A percentile compares a stretch with the other conserved stretches of the same genome.
phyloP scores from a whole-genome alignment of 2,888 invertebrate species.

The Anthoptus insignis region DNA sequence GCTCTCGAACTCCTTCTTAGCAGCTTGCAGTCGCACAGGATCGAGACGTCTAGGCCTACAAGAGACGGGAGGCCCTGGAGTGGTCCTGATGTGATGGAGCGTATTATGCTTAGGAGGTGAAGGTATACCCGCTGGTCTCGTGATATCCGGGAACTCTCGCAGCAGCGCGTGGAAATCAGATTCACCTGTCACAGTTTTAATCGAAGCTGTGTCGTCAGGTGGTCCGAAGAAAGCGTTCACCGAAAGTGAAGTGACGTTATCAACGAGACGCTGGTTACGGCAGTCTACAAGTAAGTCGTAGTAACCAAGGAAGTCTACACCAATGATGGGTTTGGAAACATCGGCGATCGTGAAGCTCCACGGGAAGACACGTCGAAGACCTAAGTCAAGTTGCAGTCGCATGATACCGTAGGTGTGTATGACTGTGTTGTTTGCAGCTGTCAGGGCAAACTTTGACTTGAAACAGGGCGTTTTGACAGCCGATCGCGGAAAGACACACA shows the following conservation, averaged over 20 bases:
- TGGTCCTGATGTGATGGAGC: slow-evolving; percentile 46
- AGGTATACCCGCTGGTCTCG: slow-evolving; percentile 39
- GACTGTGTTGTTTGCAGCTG: slow-evolving; percentile 56
- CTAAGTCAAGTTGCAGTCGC: slow-evolving; percentile 31
- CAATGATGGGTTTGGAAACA: slow-evolving; percentile 56
- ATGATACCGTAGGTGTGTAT: slow-evolving; percentile 50
- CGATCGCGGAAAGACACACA: slow-evolving; percentile 41
- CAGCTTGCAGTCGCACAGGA: slow-evolving; percentile 43
- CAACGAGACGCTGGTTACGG: no score
- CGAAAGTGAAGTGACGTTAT: slow-evolving; percentile 37
- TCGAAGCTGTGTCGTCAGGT: no score
- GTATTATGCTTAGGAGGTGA: slow-evolving; percentile 39
- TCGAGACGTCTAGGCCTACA: slow-evolving; percentile 48
- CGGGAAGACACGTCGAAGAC: slow-evolving; percentile 47
- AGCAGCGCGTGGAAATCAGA: no score
- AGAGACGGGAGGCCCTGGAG: slow-evolving; percentile 37
- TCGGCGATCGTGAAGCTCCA: slow-evolving; percentile 58
- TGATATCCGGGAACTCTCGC: slow-evolving; percentile 41
- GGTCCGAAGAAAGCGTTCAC: no score
- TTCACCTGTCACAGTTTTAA: no score
- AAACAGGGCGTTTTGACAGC: slow-evolving; percentile 14
- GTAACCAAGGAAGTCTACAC: slow-evolving; percentile 55
- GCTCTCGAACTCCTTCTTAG: slow-evolving; percentile 20
- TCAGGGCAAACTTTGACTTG: slow-evolving; percentile 48
- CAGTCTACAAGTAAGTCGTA: no score